Percentiles rank a stretch among this genome's conserved stretches.
These are phyloP conservation scores for Drosophila tristis DNA, from an alignment of 1,140 invertebrate genomes.

Conservation along the genomic window DNA sequence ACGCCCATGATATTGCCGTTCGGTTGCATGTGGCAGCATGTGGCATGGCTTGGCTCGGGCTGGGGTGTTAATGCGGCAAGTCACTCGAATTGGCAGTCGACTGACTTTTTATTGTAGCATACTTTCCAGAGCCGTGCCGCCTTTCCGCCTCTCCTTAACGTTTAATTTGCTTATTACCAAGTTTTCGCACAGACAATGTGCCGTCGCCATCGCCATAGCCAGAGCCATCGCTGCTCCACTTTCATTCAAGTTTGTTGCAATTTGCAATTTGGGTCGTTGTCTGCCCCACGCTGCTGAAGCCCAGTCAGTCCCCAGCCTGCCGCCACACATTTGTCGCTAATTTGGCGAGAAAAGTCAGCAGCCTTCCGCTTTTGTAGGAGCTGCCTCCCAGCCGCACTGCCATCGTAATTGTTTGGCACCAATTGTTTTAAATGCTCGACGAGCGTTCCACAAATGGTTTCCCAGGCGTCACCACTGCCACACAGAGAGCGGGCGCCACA, in stretches of 20 bases:
- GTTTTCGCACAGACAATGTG: constrained; percentile 63
- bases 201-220: constrained; percentile 29
- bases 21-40: constrained; percentile 56
- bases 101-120: constrained; percentile 63
- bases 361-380: constrained; percentile 22
- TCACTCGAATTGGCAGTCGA: constrained; percentile 66
- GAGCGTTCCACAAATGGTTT: constrained; percentile 72
- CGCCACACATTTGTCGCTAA: constrained; percentile 69
- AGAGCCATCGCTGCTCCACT: constrained; percentile 64
- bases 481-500: neutral
- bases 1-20: constrained; percentile 76
- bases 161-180: constrained; percentile 79
- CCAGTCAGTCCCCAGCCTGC: constrained; percentile 2
- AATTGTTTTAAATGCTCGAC: constrained; percentile 78
- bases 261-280: constrained; percentile 75
- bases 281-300: constrained; percentile 1
- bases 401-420: constrained; percentile 74
- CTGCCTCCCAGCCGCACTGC: constrained; percentile 5
- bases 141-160: constrained; percentile 18
- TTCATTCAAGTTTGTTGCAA: constrained; percentile 68
- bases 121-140: constrained; percentile 40
- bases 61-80: constrained; percentile 67
- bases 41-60: constrained; percentile 15
- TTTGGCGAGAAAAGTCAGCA: constrained; percentile 61
- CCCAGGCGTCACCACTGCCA: constrained; percentile 27